These are phyloP conservation scores for Amazona ochrocephala DNA, from an alignment of 2,797 vertebrate species.

Conservation along the genomic window DNA sequence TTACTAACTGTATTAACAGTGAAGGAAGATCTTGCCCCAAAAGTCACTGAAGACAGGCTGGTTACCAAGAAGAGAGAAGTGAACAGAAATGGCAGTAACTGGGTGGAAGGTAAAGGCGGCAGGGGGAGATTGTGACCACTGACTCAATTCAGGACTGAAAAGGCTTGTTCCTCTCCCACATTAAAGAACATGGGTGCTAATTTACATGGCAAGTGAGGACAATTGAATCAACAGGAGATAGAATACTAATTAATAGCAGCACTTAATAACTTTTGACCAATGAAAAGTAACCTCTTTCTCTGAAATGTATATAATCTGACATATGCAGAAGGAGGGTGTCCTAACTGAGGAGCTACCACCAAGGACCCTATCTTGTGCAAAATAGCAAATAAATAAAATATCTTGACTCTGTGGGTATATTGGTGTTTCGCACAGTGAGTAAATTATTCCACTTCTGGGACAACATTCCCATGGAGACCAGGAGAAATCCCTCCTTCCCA, in stretches of 20 bases:
- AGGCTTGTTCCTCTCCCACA: not conserved
- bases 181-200: not conserved
- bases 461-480: fast-evolving
- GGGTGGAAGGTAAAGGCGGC: not conserved
- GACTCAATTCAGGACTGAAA: not conserved
- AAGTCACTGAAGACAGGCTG: not conserved
- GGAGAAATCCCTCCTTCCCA: not conserved
- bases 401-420: not conserved
- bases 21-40: not conserved
- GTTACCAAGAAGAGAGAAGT: not conserved
- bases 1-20: not conserved
- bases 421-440: not conserved
- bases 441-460: not conserved
- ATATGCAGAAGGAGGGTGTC: not conserved
- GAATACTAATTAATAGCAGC: not conserved
- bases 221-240: not conserved
- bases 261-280: not conserved
- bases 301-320: not conserved
- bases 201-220: not conserved
- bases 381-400: not conserved
- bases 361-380: not conserved
- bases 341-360: not conserved
- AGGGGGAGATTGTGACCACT: not conserved
- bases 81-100: not conserved
- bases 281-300: not conserved